Base-by-base conservation (phyloP, 2,797 vertebrate species). In the Sparidentex hasta region DNA sequence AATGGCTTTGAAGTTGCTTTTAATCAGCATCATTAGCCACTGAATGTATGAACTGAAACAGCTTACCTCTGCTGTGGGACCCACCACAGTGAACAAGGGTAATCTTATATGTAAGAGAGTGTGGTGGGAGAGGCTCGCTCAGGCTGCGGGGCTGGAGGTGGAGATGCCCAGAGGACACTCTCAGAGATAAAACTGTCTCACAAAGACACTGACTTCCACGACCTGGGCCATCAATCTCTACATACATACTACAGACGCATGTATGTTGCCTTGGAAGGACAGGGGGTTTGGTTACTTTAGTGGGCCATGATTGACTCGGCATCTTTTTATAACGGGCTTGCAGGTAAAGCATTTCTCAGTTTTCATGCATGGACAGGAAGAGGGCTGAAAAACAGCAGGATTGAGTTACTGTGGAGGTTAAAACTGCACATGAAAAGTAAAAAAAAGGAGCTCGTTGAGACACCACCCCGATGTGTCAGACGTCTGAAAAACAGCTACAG, bases 171-270 rank as follows among this genome's bases (percentile, higher is more conserved):
- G 58, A 80, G 74, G 81, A 76, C 43, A 44, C 51, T 12, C 20
- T 64, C 5, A n/a, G 21, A 74, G 43, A 74, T 81, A 62, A 86
- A 87, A 82, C 52, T 61, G 65, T 76, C 78, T 72, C 77, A 69
- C 58, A 66, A 76, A 89, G 80, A 48, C 33, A 44, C 29, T 47
- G 54, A 47, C 65, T 74, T 68, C 33, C 33, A 13, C n/a, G 59
- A 69, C 4, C n/a, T 9, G 5, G 27, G 7, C 20, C 52, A 47
- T 81, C 21, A 76, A 57, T 74, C 29, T 38, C 44, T 33, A 41
- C 14, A 57, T 18, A 46, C 69, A 51, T 44, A 17, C 13, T 62
- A 12, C 41, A 46, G 8, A 25, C 8, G 23, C n/a, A 11, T 21
- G n/a, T 44, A 38, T 41, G 33, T 51, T 55, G n/a, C 21, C 7